Evolutionary conservation across 1,140 invertebrate genomes (phyloP).

Genomic region (Leguminivora glycinivorella): DNA sequence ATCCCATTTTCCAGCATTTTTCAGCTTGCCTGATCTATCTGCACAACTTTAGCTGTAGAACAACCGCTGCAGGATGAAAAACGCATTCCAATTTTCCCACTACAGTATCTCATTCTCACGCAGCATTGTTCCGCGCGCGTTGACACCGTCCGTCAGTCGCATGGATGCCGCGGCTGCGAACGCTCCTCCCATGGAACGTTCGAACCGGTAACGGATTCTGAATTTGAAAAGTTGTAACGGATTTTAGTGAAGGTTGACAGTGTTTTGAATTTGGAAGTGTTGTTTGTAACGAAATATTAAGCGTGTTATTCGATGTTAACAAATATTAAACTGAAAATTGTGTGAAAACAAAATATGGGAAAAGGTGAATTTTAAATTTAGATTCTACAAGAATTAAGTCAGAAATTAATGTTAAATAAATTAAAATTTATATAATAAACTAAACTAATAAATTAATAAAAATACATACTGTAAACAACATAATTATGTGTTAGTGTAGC

Average conservation of each 20-base stretch:
- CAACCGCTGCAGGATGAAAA: not conserved
- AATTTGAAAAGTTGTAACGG: not conserved
- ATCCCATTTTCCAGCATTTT: not conserved
- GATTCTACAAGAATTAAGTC: too few relatives aligned
- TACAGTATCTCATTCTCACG: not conserved
- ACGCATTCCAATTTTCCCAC: not conserved
- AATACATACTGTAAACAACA: not conserved
- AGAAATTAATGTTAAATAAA: not conserved
- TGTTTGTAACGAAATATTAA: not conserved
- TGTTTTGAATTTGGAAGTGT: not conserved
- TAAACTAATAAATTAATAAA: not conserved
- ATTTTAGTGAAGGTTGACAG: not conserved
- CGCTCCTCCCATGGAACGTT: conserved; percentile 14
- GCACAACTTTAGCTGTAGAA: not conserved
- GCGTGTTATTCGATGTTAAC: too few relatives aligned
- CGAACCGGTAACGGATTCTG: not conserved
- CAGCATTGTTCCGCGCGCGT: not conserved
- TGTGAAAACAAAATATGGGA: too few relatives aligned
- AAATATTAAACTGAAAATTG: too few relatives aligned
- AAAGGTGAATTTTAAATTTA: too few relatives aligned
- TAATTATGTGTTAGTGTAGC: not conserved
- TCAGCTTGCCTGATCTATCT: not conserved
- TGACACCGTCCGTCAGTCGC: conserved; percentile 47
- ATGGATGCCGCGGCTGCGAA: conserved; percentile 35
- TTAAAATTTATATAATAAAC: not conserved